These are phyloP conservation scores for Carcina quercana DNA, from an alignment of 2,888 invertebrate species.

Conservation along the genomic window DNA sequence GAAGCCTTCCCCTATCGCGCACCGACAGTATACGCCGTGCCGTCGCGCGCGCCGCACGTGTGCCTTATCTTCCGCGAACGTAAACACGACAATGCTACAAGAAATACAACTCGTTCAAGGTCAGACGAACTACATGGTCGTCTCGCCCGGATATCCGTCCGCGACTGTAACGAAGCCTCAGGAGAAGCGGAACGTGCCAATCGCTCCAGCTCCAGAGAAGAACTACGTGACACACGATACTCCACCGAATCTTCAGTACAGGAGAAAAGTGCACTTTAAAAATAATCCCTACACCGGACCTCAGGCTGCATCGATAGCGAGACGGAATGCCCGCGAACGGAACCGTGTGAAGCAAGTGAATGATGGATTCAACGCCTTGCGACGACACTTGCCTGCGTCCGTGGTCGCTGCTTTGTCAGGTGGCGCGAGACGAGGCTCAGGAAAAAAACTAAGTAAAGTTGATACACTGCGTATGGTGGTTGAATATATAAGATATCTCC, in stretches of 20 bases:
- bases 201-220: constrained; percentile 76
- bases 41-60: constrained; percentile 54
- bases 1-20: constrained; percentile 37
- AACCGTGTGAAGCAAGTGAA: constrained; percentile 97
- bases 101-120: constrained; percentile 70
- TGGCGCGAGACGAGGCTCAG: constrained; percentile 81
- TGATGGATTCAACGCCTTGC: constrained; percentile 91
- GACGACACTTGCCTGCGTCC: constrained; percentile 89
- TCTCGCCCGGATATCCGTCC: constrained; percentile 68
- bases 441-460: constrained; percentile 91
- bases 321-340: constrained; percentile 94
- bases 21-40: constrained; percentile 45
- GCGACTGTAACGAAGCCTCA: constrained; percentile 63
- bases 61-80: constrained; percentile 34
- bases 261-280: constrained; percentile 83
- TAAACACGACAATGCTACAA: constrained; percentile 65
- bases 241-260: constrained; percentile 76
- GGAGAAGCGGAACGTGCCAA: constrained; percentile 69
- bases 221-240: constrained; percentile 68
- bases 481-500: constrained; percentile 90
- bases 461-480: constrained; percentile 93
- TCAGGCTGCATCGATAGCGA: constrained; percentile 89
- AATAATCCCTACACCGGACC: constrained; percentile 77
- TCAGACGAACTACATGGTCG: constrained; percentile 77
- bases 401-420: constrained; percentile 81